Conservation (phyloP, 2,888 invertebrate genomes). For the Drosophila neotestacea region DNA sequence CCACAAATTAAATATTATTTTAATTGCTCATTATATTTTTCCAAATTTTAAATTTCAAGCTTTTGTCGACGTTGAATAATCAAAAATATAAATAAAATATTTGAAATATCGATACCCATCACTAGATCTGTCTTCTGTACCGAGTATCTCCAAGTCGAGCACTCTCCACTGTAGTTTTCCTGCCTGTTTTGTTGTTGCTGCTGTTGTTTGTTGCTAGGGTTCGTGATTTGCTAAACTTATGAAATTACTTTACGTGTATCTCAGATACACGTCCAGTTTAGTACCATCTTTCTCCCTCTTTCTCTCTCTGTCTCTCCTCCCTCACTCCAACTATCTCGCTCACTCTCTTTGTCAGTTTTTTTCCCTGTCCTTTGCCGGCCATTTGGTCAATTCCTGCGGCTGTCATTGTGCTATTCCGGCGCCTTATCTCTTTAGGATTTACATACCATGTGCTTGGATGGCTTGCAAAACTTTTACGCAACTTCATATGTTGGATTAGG, state of each 20-base stretch:
- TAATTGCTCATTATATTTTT: too few species aligned
- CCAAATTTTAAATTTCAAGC: too few species aligned
- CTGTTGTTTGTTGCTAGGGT: conserved; percentile 76
- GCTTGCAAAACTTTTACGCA: conserved; percentile 75
- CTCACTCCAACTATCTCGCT: conserved; percentile 7
- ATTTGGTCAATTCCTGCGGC: conserved; percentile 77
- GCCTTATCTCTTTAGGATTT: conserved; percentile 84
- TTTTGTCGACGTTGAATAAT: too few species aligned
- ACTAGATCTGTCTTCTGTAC: not conserved
- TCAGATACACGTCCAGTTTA: conserved; percentile 44
- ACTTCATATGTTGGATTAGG: conserved; percentile 77
- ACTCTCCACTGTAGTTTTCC: not conserved
- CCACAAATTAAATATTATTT: too few species aligned
- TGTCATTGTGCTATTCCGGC: conserved; percentile 83
- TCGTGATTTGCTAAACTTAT: conserved; percentile 83
- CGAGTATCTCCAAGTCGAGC: not conserved
- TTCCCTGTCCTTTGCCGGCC: conserved; percentile 46
- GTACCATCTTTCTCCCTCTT: not conserved
- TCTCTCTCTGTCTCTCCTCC: conserved; percentile 8
- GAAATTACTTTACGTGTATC: conserved; percentile 82
- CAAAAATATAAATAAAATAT: too few species aligned
- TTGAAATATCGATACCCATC: too few species aligned
- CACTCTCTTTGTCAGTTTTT: not conserved
- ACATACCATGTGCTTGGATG: conserved; percentile 69
- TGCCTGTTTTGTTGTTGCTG: conserved; percentile 7